Base-by-base conservation (phyloP, 1,140 invertebrate species). In the Steinernema feltiae region DNA sequence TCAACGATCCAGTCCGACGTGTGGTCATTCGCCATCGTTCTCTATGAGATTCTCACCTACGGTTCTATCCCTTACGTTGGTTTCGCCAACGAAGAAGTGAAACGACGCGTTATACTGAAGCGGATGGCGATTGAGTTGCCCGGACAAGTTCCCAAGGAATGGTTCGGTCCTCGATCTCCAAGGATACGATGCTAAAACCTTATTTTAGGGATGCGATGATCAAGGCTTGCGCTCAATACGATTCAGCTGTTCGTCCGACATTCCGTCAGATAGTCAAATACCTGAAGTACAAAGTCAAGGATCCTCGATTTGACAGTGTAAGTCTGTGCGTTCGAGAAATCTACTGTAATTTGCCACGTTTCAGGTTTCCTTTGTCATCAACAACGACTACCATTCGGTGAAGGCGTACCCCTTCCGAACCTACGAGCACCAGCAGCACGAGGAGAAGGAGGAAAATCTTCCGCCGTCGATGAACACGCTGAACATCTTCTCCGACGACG, bases 31-130 rank as follows among this genome's bases (percentile, higher is more conserved):
- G 95, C 95, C 41, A 92, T 98, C 18, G 95, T 98, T 1, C 87
- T 98, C 27, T 98, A 95, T 94, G 96, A 98, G 89, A 98, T 98
- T 93, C 93, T 93, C 1, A 98, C 95, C 0, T 88, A 97, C 18
- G 95, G 93, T 21, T 93, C 93, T 69, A 94, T 97, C 87, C 97
- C 97, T 17, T 99, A 98, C 87, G 92, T 92, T 81, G 91, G 95
- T 87, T 88, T 90, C 69, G 89, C 88, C 0, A 91, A 91, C 82
- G 89, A 90, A 81, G 87, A 91, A 87, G 90, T 85, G 2, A 74
- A 63, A 27, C 15, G 53, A 21, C 7, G 53, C 2, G 53, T 63
- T 27, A 27, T 63, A 3, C 24, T 3, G 21, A 46, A 80, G 32
- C 30, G 81, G 24, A 76, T 76, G 30, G 91, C 94, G 27, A 95